phyloP scores from a whole-genome alignment of 2,888 invertebrate species.

The Erannis defoliaria region DNA sequence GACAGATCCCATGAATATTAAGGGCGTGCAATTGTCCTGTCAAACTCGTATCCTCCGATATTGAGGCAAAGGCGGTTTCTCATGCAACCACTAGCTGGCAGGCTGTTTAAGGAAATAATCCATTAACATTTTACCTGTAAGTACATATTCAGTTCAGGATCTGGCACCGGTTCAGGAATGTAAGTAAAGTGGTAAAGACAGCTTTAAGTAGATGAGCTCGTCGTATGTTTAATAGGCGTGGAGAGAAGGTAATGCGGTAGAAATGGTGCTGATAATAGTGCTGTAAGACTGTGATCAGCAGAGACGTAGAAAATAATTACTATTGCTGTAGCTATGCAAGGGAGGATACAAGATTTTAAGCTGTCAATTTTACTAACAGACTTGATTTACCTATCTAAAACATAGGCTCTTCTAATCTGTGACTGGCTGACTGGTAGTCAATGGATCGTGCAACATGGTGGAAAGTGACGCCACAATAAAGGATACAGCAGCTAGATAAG shows the following conservation, averaged over 20 bases:
- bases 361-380: neutral
- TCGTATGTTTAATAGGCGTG: no score
- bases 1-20: conserved; percentile 67
- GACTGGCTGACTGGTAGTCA: no score
- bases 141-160: conserved; percentile 62
- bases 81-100: conserved; percentile 57
- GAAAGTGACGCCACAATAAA: no score
- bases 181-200: conserved; percentile 64
- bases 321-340: conserved; percentile 5
- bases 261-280: conserved; percentile 35
- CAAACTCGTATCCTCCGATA: conserved; percentile 58
- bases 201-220: conserved; percentile 44
- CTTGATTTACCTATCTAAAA: neutral
- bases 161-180: conserved; percentile 46
- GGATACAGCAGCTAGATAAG: no score
- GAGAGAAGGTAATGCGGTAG: conserved; percentile 35
- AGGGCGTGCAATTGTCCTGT: conserved; percentile 67
- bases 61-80: conserved; percentile 55
- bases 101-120: conserved; percentile 72
- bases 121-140: conserved; percentile 74
- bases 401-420: neutral
- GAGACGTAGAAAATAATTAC: conserved; percentile 30
- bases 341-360: neutral
- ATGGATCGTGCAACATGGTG: no score
- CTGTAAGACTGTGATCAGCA: conserved; percentile 17